Conservation (phyloP, 1,140 invertebrate genomes). For the Zaprionus gabonicus region DNA sequence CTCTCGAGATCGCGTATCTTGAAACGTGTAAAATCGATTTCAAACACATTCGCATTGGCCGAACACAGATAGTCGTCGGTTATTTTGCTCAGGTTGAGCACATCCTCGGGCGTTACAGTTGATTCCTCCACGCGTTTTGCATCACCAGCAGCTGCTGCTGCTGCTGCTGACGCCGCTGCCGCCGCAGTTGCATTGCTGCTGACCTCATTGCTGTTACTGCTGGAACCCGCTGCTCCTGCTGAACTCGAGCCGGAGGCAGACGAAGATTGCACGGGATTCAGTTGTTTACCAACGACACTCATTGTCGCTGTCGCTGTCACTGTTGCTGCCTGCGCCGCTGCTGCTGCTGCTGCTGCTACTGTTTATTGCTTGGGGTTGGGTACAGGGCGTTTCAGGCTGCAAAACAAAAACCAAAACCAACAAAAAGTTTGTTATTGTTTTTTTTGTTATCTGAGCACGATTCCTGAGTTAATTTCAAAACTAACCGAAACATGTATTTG, state of each 20-base stretch:
- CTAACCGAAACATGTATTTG: slow-evolving; percentile 54
- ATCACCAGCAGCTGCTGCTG: slow-evolving; percentile 19
- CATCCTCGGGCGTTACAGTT: slow-evolving; percentile 87
- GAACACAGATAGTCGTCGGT: slow-evolving; percentile 94
- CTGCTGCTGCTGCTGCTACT: slow-evolving; percentile 1
- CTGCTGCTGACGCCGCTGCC: neutral
- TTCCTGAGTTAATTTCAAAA: slow-evolving; percentile 18
- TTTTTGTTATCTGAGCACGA: neutral
- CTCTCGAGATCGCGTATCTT: slow-evolving; percentile 98
- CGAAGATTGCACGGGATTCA: slow-evolving; percentile 68
- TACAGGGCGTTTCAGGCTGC: slow-evolving; percentile 27
- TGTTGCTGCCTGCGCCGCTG: slow-evolving; percentile 2
- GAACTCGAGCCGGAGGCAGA: slow-evolving; percentile 24
- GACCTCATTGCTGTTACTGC: slow-evolving; percentile 9
- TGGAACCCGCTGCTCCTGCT: slow-evolving; percentile 9
- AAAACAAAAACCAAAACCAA: neutral
- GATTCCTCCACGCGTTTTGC: slow-evolving; percentile 52
- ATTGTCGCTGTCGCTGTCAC: slow-evolving; percentile 31
- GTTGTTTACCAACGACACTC: slow-evolving; percentile 75
- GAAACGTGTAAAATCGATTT: slow-evolving; percentile 99
- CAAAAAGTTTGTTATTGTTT: slow-evolving; percentile 10
- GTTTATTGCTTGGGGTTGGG: slow-evolving; percentile 9
- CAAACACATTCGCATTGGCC: slow-evolving; percentile 97
- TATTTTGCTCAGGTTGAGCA: slow-evolving; percentile 87
- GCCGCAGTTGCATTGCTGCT: slow-evolving; percentile 18